Evolutionary conservation across 2,113 vertebrate genomes (phyloP), one percentile per base, ranked within the genome.

Genomic region (Gymnocephalus cernua): DNA sequence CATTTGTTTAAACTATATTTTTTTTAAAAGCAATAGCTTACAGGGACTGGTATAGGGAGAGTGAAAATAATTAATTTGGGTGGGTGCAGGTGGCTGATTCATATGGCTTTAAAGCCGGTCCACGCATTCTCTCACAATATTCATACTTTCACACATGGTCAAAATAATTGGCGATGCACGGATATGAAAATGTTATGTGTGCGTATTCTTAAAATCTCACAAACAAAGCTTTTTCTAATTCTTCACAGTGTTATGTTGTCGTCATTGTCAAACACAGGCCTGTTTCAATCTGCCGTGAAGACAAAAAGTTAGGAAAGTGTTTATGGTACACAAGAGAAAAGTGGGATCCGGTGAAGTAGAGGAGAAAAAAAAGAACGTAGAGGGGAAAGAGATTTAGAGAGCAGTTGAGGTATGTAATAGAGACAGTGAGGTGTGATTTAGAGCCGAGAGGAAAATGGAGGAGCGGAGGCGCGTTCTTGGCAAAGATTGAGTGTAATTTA

Each of bases 401-500:
- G 68, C 61, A 7, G 56, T 18, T 62, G 71, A 82, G 79, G 71
- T 88, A 35, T 58, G 86, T 86, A 77, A 89, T 85, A 74, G 77
- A 83, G 86, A 92, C 84, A 87, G 80, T 62, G 68, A 84, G 89
- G 58, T 85, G 79, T 91, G 89, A 92, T 91, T 91, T 89, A 91
- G 74, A 48, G 70, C 73, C 1, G 6, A 25, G 78, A 45, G 71
- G 75, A 47, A 79, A 79, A 77, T 72, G 74, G 84, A 80, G 76
- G 86, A 82, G 82, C 48, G 58, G 80, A 67, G 76, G 74, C 25
- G 59, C 65, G 63, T 75, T 85, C 88, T 79, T 84, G 76, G 85
- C 85, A 83, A 83, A 92, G 91, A 93, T 82, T 72, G 86, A 93
- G 84, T 89, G 88, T 74, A 82, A 80, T 92, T 92, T 92, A 87